Conservation (phyloP, 2,888 invertebrate genomes). For the Deilephila elpenor region DNA sequence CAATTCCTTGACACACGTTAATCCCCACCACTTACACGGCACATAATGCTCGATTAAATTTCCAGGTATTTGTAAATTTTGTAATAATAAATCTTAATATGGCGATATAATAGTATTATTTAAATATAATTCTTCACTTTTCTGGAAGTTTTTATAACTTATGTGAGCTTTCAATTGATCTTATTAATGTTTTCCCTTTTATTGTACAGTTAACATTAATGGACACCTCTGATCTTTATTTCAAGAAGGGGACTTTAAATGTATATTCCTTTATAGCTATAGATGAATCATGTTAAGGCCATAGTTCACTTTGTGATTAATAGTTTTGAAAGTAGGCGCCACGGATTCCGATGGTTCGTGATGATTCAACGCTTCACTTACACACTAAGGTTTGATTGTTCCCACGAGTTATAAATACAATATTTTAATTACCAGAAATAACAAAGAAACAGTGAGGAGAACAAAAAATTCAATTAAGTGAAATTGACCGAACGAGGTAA, state of each 20-base stretch:
- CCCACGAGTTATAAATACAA: background rate
- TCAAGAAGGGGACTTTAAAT: conserved; percentile 13
- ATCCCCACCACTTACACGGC: too few relatives aligned
- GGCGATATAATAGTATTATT: background rate
- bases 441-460: background rate
- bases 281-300: background rate
- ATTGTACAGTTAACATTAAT: conserved; percentile 61
- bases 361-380: background rate
- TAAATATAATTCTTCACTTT: background rate
- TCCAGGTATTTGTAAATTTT: too few relatives aligned
- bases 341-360: background rate
- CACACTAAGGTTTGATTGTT: background rate
- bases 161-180: conserved; percentile 79
- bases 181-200: conserved; percentile 70
- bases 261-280: conserved; percentile 2
- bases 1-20: background rate
- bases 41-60: too few relatives aligned
- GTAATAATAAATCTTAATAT: too few relatives aligned
- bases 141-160: conserved; percentile 66
- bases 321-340: conserved; percentile 1
- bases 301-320: background rate
- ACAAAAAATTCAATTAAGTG: background rate
- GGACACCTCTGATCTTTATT: conserved; percentile 35
- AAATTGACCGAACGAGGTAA: conserved; percentile 2
- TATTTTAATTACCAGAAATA: background rate